Percentiles rank a stretch among this genome's conserved stretches.
phyloP scores from a whole-genome alignment of 1,140 invertebrate species.

The Procambarus virginalis region DNA sequence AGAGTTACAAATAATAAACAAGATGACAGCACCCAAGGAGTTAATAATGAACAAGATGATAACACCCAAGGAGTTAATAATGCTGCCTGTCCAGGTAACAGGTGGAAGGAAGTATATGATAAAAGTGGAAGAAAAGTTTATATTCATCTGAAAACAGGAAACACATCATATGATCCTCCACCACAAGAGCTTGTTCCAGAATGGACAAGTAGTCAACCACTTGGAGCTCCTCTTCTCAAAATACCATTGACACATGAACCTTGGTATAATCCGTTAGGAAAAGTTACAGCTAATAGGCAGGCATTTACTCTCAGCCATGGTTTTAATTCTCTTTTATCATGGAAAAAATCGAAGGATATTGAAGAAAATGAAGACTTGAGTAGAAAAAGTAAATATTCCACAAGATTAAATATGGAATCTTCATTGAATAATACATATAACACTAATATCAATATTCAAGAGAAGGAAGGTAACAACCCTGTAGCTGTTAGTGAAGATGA shows the following conservation, averaged over 20 bases:
- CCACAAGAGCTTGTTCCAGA: constrained; percentile 6
- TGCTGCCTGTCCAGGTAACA: not conserved
- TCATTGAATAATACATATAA: no score
- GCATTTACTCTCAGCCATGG: constrained; percentile 47
- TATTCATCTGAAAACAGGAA: constrained; percentile 40
- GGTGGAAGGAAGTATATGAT: constrained; percentile 36
- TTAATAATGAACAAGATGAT: not conserved
- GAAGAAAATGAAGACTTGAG: not conserved
- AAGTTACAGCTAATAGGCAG: not conserved
- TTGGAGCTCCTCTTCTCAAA: constrained; percentile 43
- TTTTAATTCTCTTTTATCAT: constrained; percentile 31
- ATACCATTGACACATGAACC: constrained; percentile 39
- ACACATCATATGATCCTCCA: constrained; percentile 53
- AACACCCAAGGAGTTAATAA: no score
- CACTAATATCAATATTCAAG: not conserved
- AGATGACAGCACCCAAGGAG: not conserved
- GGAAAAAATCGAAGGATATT: constrained; percentile 52
- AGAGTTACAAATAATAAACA: not conserved
- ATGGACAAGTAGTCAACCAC: constrained; percentile 51
- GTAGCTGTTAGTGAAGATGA: not conserved
- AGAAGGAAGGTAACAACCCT: not conserved
- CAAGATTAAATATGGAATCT: not conserved
- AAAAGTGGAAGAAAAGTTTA: constrained; percentile 42
- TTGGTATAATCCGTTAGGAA: constrained; percentile 5
- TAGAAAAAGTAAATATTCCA: not conserved